Conservation (phyloP, 1,140 invertebrate genomes). For the Sminthurinus signatus region DNA sequence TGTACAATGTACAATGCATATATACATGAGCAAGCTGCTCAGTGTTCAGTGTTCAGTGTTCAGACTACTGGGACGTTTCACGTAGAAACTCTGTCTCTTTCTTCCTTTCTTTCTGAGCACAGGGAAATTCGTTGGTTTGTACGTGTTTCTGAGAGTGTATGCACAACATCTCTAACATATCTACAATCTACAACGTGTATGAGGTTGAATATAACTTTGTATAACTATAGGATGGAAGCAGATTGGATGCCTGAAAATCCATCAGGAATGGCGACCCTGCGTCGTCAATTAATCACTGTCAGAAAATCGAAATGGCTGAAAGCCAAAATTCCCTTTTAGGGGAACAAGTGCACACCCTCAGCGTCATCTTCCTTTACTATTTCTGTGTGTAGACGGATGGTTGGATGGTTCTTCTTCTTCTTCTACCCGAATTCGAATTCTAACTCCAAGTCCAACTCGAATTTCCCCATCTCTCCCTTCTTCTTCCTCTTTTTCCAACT, state of each 20-base stretch:
- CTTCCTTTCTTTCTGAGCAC: constrained; percentile 8
- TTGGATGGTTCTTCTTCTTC: background rate
- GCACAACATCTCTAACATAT: no score
- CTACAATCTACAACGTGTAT: no score
- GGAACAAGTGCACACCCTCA: constrained; percentile 37
- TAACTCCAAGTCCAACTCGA: no score
- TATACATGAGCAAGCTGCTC: no score
- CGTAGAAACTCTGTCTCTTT: constrained; percentile 4
- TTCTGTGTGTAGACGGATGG: background rate
- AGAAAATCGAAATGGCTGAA: constrained; percentile 42
- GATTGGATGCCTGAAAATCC: constrained; percentile 38
- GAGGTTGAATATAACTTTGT: no score
- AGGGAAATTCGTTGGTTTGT: no score
- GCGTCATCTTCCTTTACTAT: background rate
- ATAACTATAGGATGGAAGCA: constrained; percentile 25
- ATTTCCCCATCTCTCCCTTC: background rate
- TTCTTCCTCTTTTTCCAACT: no score
- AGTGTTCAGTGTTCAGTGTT: no score
- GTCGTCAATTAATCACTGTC: constrained; percentile 42
- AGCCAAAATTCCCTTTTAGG: constrained; percentile 42
- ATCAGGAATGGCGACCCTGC: constrained; percentile 42
- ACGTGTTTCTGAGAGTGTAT: no score
- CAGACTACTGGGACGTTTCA: background rate
- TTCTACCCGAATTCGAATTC: no score
- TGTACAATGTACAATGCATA: no score